Evolutionary conservation across 30 jellyfish, hydroid and myxozoan species (phyloP), one percentile per base, ranked within the genome.

Genomic region (Pelagia noctiluca): DNA sequence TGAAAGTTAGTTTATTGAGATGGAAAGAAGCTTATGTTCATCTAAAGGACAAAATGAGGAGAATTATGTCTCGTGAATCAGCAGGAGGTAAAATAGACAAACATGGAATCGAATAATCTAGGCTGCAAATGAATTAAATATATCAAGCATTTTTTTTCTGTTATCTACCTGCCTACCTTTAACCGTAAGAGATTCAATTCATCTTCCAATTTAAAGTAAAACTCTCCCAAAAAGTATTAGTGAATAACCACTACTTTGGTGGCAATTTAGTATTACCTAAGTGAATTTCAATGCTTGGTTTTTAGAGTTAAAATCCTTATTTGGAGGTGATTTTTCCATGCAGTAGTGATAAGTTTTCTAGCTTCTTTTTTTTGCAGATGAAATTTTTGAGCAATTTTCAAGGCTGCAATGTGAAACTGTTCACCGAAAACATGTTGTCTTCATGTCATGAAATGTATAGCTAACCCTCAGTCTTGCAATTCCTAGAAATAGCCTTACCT

Each of bases 401-500:
- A 42, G 57, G 57, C 16, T 42, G 8, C 8, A 42, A 5, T 5
- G 57, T 42, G 16, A 42, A 5, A 42, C 16, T 42, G 16, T 5
- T 16, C 12, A 42, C 8, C 8, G 57, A 16, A 42, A 42, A 16
- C 57, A 8, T 5, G 16, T 16, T 16, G 12, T 42, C 12, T 42
- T 42, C 57, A 42, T 42, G 12, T 5, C 8, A 16, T 42, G 12
- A 8, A 8, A 18, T 16, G 0, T n/a, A 19, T 19, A 23, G 19
- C 12, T 18, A 1, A 32, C 12, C 0, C 30, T 67, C 0, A 67
- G 80, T 16, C 80, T 23, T 8, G 30, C 65, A 12, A 0, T 67
- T 8, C 23, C 19, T 22, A 60, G 21, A 42, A 5, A 16, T 8
- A 16, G 57, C 57, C 57, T 42, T 38, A 89, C 99, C 93, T 95